Evolutionary conservation across 1,140 invertebrate species (phyloP).

Genomic region (Platorchestia sp.): DNA sequence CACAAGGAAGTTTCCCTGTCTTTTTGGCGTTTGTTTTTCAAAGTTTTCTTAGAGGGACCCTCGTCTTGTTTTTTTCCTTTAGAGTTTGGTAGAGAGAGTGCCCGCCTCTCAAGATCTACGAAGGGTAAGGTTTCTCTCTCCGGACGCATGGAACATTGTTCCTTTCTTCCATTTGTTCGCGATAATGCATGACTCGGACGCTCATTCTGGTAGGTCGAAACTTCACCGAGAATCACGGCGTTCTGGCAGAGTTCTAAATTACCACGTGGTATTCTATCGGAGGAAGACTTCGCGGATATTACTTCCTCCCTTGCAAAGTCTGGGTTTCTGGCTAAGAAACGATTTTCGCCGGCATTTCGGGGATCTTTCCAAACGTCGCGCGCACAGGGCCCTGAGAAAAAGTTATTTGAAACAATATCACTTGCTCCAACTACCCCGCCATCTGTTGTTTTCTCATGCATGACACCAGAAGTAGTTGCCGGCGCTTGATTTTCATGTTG

Average conservation of each 20-base stretch:
- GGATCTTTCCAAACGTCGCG: neutral
- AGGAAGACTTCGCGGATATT: neutral
- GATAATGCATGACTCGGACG: neutral
- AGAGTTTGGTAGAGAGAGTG: neutral
- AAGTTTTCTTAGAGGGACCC: neutral
- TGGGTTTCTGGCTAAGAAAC: neutral
- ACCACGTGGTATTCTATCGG: neutral
- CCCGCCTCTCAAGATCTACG: neutral
- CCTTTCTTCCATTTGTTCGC: neutral
- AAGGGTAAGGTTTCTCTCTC: neutral
- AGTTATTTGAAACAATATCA: neutral
- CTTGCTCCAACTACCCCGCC: neutral
- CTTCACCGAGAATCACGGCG: neutral
- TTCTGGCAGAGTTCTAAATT: constrained; percentile 1
- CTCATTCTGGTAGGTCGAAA: neutral
- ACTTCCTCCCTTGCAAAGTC: neutral
- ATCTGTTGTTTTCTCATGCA: neutral
- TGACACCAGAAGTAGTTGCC: neutral
- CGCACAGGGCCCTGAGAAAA: neutral
- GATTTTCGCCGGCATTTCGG: neutral
- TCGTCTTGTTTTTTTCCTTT: neutral
- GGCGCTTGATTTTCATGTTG: neutral
- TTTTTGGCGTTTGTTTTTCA: constrained; percentile 31
- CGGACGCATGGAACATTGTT: neutral
- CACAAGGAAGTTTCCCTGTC: constrained; percentile 19